Evolutionary conservation across 2,113 vertebrate genomes (phyloP).

Genomic region (Psilopogon haemacephalus): DNA sequence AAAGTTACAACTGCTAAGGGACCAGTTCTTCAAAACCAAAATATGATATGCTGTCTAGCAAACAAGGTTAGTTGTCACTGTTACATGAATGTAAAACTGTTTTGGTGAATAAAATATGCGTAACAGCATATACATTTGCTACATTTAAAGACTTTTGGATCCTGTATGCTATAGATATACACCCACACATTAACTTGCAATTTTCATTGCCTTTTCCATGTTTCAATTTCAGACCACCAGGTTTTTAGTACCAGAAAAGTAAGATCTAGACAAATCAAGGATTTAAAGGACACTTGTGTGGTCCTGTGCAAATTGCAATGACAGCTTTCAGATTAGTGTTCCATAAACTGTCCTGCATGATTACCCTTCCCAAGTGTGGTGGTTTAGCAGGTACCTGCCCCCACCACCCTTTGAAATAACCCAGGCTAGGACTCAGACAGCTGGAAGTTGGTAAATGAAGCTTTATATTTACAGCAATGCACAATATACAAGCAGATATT

Average conservation of each 20-base stretch:
- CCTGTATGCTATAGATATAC: not conserved
- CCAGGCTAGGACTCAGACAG: no score
- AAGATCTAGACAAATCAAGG: not conserved
- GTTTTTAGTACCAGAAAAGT: not conserved
- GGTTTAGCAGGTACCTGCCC: no score
- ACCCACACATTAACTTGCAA: not conserved
- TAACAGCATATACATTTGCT: not conserved
- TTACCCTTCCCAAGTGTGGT: not conserved
- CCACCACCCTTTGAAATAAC: no score
- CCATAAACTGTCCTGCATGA: not conserved
- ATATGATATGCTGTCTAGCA: not conserved
- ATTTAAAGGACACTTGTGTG: not conserved
- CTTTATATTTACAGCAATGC: no score
- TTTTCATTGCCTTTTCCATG: not conserved
- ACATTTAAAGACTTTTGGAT: not conserved
- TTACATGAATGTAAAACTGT: not conserved
- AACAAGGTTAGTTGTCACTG: not conserved
- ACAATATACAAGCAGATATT: no score
- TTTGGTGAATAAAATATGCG: not conserved
- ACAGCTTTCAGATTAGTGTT: not conserved
- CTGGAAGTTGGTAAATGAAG: no score
- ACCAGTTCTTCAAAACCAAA: not conserved
- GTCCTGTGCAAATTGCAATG: not conserved
- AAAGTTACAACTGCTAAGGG: not conserved
- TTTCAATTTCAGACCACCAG: not conserved